A percentile compares a stretch with the other conserved stretches of the same genome.
These are phyloP conservation scores for Syrphus vitripennis DNA, from an alignment of 2,888 invertebrate species.

Conservation along the genomic window DNA sequence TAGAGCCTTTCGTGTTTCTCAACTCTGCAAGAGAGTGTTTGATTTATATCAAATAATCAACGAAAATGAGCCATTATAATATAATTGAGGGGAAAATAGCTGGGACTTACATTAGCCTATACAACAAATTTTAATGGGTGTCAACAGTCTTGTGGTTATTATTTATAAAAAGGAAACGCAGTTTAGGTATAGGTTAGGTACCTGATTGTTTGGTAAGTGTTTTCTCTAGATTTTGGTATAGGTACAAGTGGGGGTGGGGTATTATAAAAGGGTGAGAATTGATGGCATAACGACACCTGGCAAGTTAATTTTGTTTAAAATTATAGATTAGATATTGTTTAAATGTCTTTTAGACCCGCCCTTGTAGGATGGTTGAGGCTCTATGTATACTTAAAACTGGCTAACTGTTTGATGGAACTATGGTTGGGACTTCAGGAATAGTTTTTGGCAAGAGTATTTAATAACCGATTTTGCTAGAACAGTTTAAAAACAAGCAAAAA, in stretches of 20 bases:
- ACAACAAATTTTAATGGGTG: neutral
- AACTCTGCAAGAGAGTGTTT: neutral
- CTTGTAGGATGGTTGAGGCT: neutral
- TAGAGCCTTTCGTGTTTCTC: neutral
- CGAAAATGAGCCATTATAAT: slow-evolving; percentile 20
- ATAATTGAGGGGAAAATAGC: neutral
- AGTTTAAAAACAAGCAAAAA: too few species aligned
- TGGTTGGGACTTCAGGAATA: neutral
- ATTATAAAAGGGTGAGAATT: neutral
- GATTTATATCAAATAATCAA: slow-evolving; percentile 22
- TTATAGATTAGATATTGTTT: neutral
- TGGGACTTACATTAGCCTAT: neutral
- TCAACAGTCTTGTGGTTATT: neutral
- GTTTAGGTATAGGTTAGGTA: neutral
- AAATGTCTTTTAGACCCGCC: neutral
- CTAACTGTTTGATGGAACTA: neutral
- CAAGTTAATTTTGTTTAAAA: neutral
- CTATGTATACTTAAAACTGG: neutral
- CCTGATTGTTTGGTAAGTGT: neutral
- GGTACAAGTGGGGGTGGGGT: neutral
- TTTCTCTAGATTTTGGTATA: neutral
- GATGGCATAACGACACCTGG: neutral
- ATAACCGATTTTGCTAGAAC: too few species aligned
- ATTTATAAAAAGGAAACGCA: neutral
- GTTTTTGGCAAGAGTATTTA: too few species aligned